Evolutionary conservation across 2,113 vertebrate species (phyloP).

Genomic region (Garra rufa): DNA sequence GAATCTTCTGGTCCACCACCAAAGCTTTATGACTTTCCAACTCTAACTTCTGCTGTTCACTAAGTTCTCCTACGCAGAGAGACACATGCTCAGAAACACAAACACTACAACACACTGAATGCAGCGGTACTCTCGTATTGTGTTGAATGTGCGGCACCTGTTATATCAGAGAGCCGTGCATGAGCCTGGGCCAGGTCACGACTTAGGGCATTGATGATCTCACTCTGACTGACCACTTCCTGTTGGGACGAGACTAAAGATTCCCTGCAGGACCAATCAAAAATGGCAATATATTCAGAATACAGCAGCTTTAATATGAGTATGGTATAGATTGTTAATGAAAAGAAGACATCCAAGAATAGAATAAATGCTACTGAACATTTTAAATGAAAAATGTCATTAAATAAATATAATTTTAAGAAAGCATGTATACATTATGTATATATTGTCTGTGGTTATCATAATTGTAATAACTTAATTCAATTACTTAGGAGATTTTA

Average conservation of each 20-base stretch:
- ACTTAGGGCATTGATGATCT: conserved; percentile 67
- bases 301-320: not conserved
- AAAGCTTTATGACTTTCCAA: conserved; percentile 71
- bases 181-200: conserved; percentile 69
- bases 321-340: not conserved
- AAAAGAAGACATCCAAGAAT: not conserved
- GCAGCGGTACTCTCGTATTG: not conserved
- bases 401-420: not conserved
- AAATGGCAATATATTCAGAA: not conserved
- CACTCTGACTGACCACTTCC: conserved; percentile 69
- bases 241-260: conserved; percentile 64
- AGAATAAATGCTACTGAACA: not conserved
- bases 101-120: not conserved
- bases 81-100: not conserved
- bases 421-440: not conserved
- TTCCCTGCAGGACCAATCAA: conserved; percentile 57
- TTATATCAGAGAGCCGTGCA: conserved; percentile 74
- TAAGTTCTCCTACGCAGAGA: conserved; percentile 74
- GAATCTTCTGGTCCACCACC: conserved; percentile 66
- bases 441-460: not conserved
- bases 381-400: not conserved
- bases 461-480: not conserved
- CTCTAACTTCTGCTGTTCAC: conserved; percentile 79
- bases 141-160: conserved; percentile 65
- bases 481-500: not conserved